Evolutionary conservation across 2,888 invertebrate genomes (phyloP).

Genomic region (Teinopalpus imperialis): DNA sequence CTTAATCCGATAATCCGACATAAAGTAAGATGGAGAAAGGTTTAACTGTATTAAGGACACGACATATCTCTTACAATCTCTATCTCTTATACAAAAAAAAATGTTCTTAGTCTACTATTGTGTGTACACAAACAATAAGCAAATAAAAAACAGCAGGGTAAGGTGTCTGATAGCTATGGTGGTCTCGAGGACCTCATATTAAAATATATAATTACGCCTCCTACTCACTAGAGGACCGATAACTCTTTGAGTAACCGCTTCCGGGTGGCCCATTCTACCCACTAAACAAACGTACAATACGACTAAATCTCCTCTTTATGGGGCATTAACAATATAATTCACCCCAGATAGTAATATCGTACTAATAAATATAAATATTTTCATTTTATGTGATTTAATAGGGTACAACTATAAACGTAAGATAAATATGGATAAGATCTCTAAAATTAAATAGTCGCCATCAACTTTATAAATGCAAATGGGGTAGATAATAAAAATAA

Average conservation of each 20-base stretch:
- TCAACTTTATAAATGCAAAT: too few relatives aligned
- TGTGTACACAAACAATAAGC: too few relatives aligned
- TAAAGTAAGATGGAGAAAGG: too few relatives aligned
- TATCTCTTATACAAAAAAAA: too few relatives aligned
- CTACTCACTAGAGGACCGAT: constrained; percentile 27
- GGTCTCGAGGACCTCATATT: constrained; percentile 14
- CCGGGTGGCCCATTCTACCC: constrained; percentile 55
- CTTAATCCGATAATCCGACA: too few relatives aligned
- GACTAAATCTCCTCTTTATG: constrained; percentile 59
- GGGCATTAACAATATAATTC: constrained; percentile 68
- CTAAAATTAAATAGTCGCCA: too few relatives aligned
- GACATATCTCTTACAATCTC: too few relatives aligned
- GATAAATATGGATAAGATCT: constrained; percentile 25
- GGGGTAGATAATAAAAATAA: too few relatives aligned
- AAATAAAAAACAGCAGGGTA: too few relatives aligned
- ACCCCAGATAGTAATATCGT: constrained; percentile 57
- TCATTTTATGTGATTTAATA: constrained; percentile 70
- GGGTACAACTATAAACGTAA: constrained; percentile 32
- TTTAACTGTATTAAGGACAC: too few relatives aligned
- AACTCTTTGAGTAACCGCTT: constrained; percentile 31
- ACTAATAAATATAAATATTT: constrained; percentile 74
- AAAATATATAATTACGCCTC: constrained; percentile 20
- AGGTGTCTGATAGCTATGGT: too few relatives aligned
- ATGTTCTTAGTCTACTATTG: too few relatives aligned
- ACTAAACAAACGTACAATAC: constrained; percentile 46